Percentiles rank a stretch among this genome's conserved stretches.
Conservation (phyloP, 2,113 vertebrate genomes). For the Oncorhynchus keta region DNA sequence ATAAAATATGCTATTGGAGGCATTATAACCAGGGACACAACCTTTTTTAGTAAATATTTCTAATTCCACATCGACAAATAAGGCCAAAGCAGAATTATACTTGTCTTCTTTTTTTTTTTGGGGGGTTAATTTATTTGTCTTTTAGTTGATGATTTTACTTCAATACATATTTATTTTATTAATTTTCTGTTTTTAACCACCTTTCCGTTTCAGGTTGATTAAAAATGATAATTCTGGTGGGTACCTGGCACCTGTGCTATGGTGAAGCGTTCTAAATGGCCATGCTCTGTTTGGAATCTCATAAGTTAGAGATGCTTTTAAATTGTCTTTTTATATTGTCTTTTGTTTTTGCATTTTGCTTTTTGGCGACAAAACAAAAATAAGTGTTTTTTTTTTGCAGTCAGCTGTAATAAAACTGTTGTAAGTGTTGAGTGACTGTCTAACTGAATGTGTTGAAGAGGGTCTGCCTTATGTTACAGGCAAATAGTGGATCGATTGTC, state of each 20-base stretch:
- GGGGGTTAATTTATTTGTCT: background rate
- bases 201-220: conserved; percentile 35
- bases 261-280: conserved; percentile 24
- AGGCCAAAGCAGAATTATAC: too few species aligned
- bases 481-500: too few species aligned
- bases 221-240: too few species aligned
- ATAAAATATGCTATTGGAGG: background rate
- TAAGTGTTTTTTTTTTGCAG: background rate
- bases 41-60: background rate
- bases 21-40: background rate
- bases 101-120: too few species aligned
- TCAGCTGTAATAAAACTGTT: too few species aligned
- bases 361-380: background rate
- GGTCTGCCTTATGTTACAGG: too few species aligned
- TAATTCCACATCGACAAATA: background rate
- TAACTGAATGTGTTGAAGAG: too few species aligned
- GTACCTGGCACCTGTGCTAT: background rate
- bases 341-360: background rate
- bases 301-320: background rate
- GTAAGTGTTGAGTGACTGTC: too few species aligned
- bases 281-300: conserved; percentile 34
- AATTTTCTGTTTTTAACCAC: conserved; percentile 1
- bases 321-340: background rate
- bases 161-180: background rate
- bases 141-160: background rate